Base-by-base conservation (phyloP, 2,113 vertebrate species). In the Microcebus murinus region DNA sequence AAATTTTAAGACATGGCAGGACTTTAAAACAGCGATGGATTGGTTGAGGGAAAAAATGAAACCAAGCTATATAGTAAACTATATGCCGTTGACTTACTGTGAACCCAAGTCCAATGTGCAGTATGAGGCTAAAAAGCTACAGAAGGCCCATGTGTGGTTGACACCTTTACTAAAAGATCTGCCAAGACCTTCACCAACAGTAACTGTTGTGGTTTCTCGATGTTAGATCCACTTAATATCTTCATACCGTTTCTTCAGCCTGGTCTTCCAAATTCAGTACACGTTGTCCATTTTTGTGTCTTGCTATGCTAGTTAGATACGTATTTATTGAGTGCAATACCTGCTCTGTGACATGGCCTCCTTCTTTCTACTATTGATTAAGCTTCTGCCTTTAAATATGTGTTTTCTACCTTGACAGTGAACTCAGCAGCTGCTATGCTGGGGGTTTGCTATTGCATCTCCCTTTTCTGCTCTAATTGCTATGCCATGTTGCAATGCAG, bases 401-500 rank as follows among this genome's bases (percentile, higher is more conserved):
- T 57, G 6, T 63, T 42, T 31, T 36, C 70, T 48, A 10, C 39
- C 59, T 89, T 92, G 11, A 4, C 23, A 6, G 27, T 12, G 14
- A 42, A 50, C 61, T 50, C 25, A 15, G n/a, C 2, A 39, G 18
- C 67, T 61, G 23, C 39, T 2, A 4, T 27, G 29, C 34, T 9
- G 29, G 1, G 17, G 3, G 5, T 7, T n/a, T 36, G 27, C 63
- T 6, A 0, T 7, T 18, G 31, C 50, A 52, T 34, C n/a, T n/a
- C 27, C 63, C 31, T 42, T 11, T 52, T 13, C 29, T 57, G 48
- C 31, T 65, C 4, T 34, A 34, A 15, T 18, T 45, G 39, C n/a
- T 63, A 8, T 5, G 8, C 39, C 12, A 0, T 1, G 0, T 52
- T 68, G 0, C 3, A 39, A 4, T 34, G 48, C 39, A 23, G 82